Evolutionary conservation across 2,113 vertebrate species (phyloP).

Genomic region (Otocyon megalotis): DNA sequence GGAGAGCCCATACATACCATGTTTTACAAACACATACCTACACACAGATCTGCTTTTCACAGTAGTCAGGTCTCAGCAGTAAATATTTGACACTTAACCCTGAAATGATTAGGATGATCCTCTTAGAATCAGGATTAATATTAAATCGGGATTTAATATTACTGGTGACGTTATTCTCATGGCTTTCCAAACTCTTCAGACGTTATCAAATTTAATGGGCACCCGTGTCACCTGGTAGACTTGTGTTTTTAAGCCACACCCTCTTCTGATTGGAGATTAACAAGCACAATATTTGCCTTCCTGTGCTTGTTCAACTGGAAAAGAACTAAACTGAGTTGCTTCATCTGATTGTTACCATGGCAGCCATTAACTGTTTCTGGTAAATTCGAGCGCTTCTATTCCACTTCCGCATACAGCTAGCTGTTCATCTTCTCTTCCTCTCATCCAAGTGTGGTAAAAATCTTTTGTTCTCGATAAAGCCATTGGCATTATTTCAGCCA

Average conservation of each 20-base stretch:
- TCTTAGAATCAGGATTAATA: background rate
- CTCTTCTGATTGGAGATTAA: slow-evolving; percentile 52
- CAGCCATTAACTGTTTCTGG: slow-evolving; percentile 57
- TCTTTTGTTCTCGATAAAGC: slow-evolving; percentile 43
- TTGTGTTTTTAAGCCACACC: slow-evolving; percentile 23
- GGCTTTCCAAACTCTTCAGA: slow-evolving; percentile 30
- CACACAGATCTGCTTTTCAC: background rate
- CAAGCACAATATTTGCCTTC: slow-evolving; percentile 73
- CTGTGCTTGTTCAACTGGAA: slow-evolving; percentile 61
- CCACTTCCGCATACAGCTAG: slow-evolving; percentile 53
- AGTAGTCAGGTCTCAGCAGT: background rate
- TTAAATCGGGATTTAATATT: background rate
- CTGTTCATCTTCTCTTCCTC: slow-evolving; percentile 40
- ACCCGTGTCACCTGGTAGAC: slow-evolving; percentile 32
- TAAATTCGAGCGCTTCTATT: slow-evolving; percentile 59
- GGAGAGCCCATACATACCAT: background rate
- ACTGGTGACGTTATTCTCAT: background rate
- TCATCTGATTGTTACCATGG: slow-evolving; percentile 70
- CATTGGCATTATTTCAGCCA: slow-evolving; percentile 27
- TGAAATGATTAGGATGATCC: background rate
- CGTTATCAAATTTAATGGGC: slow-evolving; percentile 2
- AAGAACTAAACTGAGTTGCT: slow-evolving; percentile 54
- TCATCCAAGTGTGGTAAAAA: background rate
- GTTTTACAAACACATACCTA: background rate
- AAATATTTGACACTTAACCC: slow-evolving; percentile 8